A percentile compares a stretch with the other conserved stretches of the same genome.
Evolutionary conservation across 2,797 vertebrate species (phyloP).

Genomic region (Rousettus madagascariensis): DNA sequence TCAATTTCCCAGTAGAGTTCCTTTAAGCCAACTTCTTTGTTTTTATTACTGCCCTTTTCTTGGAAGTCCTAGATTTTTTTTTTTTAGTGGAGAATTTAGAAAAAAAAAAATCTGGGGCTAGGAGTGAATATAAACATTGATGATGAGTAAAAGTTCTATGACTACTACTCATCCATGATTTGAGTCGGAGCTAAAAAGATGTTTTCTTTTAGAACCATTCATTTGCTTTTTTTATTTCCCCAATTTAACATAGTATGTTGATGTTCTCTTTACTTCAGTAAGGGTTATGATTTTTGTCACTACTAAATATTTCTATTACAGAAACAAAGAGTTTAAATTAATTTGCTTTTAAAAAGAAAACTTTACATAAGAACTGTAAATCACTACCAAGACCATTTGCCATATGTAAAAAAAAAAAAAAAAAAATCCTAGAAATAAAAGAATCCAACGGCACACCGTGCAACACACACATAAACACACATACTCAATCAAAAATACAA

Average conservation of each 20-base stretch:
- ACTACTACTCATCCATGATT: neutral
- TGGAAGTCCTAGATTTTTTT: neutral
- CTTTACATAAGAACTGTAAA: neutral
- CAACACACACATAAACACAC: neutral
- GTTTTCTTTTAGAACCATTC: neutral
- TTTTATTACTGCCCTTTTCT: neutral
- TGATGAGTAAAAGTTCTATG: neutral
- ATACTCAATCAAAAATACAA: neutral
- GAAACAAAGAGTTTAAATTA: neutral
- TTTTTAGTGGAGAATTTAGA: neutral
- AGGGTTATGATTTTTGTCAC: neutral
- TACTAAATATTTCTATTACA: neutral
- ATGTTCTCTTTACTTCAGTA: neutral
- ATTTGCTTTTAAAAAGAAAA: slow-evolving; percentile 4
- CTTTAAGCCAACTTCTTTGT: neutral
- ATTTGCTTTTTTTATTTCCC: neutral
- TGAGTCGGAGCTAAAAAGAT: neutral
- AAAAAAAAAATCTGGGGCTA: neutral
- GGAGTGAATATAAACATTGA: neutral
- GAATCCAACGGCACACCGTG: neutral
- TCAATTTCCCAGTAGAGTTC: neutral
- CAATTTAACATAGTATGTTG: neutral
- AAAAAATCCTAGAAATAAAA: neutral
- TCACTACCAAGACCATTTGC: neutral
- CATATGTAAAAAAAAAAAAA: neutral